These are phyloP conservation scores for Arge pagana DNA, from an alignment of 2,888 invertebrate species.

Conservation along the genomic window DNA sequence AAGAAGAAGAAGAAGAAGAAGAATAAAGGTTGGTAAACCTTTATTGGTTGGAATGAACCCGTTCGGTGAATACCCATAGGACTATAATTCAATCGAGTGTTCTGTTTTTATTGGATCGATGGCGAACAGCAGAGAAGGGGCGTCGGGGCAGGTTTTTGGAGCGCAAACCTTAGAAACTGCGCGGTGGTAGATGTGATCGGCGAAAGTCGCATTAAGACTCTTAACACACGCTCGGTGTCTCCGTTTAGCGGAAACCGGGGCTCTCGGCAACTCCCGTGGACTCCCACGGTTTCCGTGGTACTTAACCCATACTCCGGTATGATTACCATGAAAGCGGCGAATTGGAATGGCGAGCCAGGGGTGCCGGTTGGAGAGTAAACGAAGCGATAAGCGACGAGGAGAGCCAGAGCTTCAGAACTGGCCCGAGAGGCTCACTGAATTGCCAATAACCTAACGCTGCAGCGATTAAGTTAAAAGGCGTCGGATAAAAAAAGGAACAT, in stretches of 20 bases:
- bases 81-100: slow-evolving; percentile 19
- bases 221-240: slow-evolving; percentile 46
- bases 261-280: slow-evolving; percentile 37
- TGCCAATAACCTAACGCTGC: neutral
- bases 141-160: neutral
- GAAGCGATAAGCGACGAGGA: slow-evolving; percentile 37
- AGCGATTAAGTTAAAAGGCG: neutral
- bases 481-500: too few species aligned
- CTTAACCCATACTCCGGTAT: slow-evolving; percentile 42
- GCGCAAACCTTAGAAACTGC: too few species aligned
- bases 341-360: neutral
- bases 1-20: too few species aligned
- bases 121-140: too few species aligned
- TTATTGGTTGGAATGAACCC: too few species aligned
- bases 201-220: slow-evolving; percentile 45
- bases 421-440: neutral
- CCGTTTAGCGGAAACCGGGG: slow-evolving; percentile 42
- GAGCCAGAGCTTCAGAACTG: neutral
- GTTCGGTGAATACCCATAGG: slow-evolving; percentile 13
- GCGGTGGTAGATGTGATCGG: slow-evolving; percentile 32
- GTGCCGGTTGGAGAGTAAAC: slow-evolving; percentile 13
- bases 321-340: slow-evolving; percentile 40
- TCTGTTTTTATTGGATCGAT: slow-evolving; percentile 21
- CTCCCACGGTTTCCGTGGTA: slow-evolving; percentile 39
- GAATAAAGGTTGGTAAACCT: too few species aligned